A percentile compares a stretch with the other conserved stretches of the same genome.
Evolutionary conservation across 2,113 vertebrate genomes (phyloP).

Genomic region (Mirounga angustirostris): DNA sequence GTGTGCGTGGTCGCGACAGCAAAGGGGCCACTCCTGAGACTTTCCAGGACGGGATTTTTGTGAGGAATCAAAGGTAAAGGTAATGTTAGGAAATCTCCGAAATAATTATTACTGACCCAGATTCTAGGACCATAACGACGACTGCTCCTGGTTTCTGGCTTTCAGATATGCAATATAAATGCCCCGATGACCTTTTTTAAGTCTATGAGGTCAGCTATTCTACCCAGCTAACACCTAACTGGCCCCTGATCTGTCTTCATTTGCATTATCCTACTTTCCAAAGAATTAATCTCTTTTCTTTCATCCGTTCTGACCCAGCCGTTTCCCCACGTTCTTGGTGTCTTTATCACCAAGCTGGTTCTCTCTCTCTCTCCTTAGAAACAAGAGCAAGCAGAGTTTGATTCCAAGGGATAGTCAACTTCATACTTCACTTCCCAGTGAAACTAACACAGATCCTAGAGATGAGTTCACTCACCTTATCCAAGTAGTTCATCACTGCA

Average conservation of each 20-base stretch:
- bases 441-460: conserved; percentile 71
- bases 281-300: not conserved
- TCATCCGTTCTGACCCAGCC: too few relatives aligned
- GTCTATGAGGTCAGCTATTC: not conserved
- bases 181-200: not conserved
- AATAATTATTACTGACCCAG: not conserved
- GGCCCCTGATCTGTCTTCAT: not conserved
- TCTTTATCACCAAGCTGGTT: not conserved
- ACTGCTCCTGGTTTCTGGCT: not conserved
- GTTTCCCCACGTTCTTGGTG: not conserved
- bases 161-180: not conserved
- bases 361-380: not conserved
- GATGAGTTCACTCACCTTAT: not conserved
- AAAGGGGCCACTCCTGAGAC: not conserved
- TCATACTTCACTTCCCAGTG: conserved; percentile 75
- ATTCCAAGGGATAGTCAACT: conserved; percentile 77
- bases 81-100: not conserved
- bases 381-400: conserved; percentile 16
- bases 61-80: not conserved
- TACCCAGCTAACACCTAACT: not conserved
- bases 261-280: not conserved
- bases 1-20: not conserved
- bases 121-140: not conserved
- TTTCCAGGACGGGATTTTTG: not conserved
- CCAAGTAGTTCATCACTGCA: not conserved